phyloP scores from a whole-genome alignment of 2,888 invertebrate species.

The Nomada hirtipes region DNA sequence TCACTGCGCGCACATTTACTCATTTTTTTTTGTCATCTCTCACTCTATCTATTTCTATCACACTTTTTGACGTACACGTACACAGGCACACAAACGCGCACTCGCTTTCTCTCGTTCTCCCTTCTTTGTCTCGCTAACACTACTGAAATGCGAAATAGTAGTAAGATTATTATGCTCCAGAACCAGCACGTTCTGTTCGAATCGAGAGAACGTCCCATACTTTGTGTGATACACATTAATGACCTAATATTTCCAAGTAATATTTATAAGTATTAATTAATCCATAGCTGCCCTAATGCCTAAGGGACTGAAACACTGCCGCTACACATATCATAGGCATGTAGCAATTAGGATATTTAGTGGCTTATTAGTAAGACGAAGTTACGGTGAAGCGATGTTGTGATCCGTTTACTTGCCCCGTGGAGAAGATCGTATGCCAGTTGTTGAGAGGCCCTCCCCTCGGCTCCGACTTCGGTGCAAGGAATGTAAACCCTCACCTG shows the following conservation, averaged over 20 bases:
- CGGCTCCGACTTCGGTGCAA: conserved; percentile 93
- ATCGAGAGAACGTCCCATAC: conserved; percentile 60
- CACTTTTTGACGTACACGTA: not conserved
- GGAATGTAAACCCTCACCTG: conserved; percentile 89
- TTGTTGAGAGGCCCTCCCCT: conserved; percentile 91
- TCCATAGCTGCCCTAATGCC: conserved; percentile 77
- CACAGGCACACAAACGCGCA: not conserved
- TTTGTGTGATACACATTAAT: conserved; percentile 72
- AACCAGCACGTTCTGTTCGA: conserved; percentile 57
- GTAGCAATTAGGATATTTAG: conserved; percentile 81
- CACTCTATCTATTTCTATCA: not conserved
- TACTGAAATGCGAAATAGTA: conserved; percentile 65
- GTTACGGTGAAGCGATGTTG: conserved; percentile 65
- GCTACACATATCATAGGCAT: conserved; percentile 81
- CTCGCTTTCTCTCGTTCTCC: conserved; percentile 22
- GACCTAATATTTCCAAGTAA: conserved; percentile 72
- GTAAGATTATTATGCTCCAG: conserved; percentile 46
- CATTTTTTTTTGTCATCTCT: not conserved
- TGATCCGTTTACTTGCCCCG: conserved; percentile 84
- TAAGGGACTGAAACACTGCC: conserved; percentile 79
- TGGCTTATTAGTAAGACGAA: conserved; percentile 69
- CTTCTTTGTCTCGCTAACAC: conserved; percentile 32
- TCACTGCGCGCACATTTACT: conserved; percentile 7
- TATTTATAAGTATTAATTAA: conserved; percentile 72
- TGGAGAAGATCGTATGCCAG: conserved; percentile 87